Evolutionary conservation across 2,888 invertebrate genomes (phyloP).

Genomic region (Meta bourneti): DNA sequence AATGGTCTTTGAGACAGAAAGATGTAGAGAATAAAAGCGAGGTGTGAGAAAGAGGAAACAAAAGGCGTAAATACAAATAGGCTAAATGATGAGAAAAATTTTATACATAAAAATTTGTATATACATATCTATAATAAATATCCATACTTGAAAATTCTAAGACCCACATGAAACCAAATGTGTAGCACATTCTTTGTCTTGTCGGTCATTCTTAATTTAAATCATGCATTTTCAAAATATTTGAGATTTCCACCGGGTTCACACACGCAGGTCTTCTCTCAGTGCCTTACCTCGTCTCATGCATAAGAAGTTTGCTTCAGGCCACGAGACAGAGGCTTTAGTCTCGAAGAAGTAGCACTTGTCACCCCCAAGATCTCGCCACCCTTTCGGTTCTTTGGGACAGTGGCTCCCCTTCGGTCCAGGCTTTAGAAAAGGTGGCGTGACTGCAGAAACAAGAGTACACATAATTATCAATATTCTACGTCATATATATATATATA

Average conservation of each 20-base stretch:
- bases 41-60: too few relatives aligned
- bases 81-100: too few relatives aligned
- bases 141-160: not conserved
- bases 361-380: conserved; percentile 64
- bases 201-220: not conserved
- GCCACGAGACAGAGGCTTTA: conserved; percentile 15
- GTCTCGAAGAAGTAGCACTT: conserved; percentile 53
- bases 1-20: too few relatives aligned
- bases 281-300: conserved; percentile 42
- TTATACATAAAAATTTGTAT: too few relatives aligned
- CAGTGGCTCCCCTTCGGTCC: not conserved
- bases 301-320: conserved; percentile 56
- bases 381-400: conserved; percentile 34
- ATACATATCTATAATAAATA: not conserved
- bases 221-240: not conserved
- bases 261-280: not conserved
- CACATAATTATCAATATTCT: not conserved
- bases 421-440: conserved; percentile 15
- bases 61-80: too few relatives aligned
- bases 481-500: too few relatives aligned
- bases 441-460: not conserved
- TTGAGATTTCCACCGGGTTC: not conserved
- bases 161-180: not conserved
- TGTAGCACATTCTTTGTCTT: too few relatives aligned
- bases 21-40: too few relatives aligned